These are phyloP conservation scores for Ochropleura plecta DNA, from an alignment of 2,888 invertebrate species.

Conservation along the genomic window DNA sequence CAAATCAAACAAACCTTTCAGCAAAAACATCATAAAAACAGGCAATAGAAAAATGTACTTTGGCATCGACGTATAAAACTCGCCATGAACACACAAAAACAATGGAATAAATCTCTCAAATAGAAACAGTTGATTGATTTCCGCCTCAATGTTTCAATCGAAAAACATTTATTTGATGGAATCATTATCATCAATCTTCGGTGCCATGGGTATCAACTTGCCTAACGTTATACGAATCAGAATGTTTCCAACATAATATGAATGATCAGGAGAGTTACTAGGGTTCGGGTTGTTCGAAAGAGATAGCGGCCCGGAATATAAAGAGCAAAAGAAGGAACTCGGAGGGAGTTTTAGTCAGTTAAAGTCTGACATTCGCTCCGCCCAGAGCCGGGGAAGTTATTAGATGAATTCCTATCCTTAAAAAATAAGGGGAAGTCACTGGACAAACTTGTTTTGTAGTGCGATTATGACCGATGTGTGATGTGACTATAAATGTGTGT, in stretches of 20 bases:
- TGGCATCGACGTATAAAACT: background rate
- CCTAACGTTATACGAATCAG: background rate
- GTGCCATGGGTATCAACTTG: no score
- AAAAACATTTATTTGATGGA: constrained; percentile 9
- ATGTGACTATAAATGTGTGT: background rate
- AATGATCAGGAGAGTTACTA: background rate
- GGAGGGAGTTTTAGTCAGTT: no score
- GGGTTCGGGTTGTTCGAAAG: background rate
- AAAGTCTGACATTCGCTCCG: no score
- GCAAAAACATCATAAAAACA: background rate
- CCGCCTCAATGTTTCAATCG: constrained; percentile 2
- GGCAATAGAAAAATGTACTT: no score
- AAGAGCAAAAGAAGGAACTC: no score
- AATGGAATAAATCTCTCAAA: constrained; percentile 15
- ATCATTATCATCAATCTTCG: constrained; percentile 16
- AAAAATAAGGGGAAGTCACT: background rate
- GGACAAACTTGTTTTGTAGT: background rate
- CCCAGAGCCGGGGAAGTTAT: no score
- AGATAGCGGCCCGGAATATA: no score
- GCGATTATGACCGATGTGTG: background rate
- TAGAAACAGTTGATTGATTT: constrained; percentile 24
- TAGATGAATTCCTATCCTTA: no score
- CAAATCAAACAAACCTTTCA: background rate
- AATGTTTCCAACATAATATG: background rate
- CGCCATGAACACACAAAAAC: background rate